phyloP scores from a whole-genome alignment of 2,797 vertebrate species.

The Chaetodon trifasciatus region DNA sequence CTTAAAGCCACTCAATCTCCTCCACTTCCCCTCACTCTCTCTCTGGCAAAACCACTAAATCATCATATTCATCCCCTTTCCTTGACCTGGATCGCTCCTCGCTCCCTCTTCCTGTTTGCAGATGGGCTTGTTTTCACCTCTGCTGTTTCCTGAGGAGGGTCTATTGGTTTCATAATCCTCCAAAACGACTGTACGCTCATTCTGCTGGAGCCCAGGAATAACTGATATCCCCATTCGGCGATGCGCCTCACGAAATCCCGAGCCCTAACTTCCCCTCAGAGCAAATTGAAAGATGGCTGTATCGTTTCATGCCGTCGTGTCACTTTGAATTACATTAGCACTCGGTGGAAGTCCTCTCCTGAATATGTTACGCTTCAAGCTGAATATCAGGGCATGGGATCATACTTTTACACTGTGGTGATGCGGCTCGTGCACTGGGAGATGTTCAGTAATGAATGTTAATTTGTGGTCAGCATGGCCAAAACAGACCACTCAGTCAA shows the following conservation, averaged over 20 bases:
- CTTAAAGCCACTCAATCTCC: constrained; percentile 55
- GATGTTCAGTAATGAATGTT: not conserved
- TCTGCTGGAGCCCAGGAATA: constrained; percentile 11
- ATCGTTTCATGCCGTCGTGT: constrained; percentile 43
- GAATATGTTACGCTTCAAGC: constrained; percentile 14
- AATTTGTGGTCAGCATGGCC: constrained; percentile 23
- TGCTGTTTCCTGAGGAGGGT: constrained; percentile 5
- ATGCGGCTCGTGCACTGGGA: not conserved
- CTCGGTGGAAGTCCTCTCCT: constrained; percentile 11
- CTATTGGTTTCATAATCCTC: constrained; percentile 44
- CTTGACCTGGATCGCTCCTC: constrained; percentile 40
- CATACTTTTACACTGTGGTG: not conserved
- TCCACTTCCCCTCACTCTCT: constrained; percentile 14
- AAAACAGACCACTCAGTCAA: not conserved
- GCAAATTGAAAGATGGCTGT: constrained; percentile 56
- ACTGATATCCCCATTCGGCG: constrained; percentile 25
- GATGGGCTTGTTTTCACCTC: constrained; percentile 36
- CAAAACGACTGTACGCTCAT: constrained; percentile 19
- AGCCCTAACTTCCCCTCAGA: constrained; percentile 34
- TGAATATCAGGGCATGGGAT: constrained; percentile 3
- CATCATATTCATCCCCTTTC: constrained; percentile 42
- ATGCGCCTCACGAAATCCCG: constrained; percentile 45
- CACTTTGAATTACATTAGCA: constrained; percentile 48
- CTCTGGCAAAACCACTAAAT: constrained; percentile 47
- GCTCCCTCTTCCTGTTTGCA: constrained; percentile 21